Percentiles rank a stretch among this genome's conserved stretches.
Conservation (phyloP, 1,140 invertebrate genomes). For the Drosophila malerkotliana region DNA sequence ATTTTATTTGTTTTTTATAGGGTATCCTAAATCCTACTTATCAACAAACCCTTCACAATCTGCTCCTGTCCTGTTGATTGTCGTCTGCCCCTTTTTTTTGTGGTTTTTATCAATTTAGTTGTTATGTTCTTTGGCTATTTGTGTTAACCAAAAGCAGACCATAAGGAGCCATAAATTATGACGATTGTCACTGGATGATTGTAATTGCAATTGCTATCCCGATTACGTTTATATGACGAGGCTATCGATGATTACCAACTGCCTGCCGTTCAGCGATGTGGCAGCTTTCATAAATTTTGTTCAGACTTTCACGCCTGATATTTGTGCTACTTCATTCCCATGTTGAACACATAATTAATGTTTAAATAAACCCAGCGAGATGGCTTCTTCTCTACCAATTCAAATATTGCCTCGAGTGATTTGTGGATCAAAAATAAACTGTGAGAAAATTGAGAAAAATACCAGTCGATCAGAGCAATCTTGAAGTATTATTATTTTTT, state of each 20-base stretch:
- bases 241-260: constrained; percentile 59
- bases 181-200: constrained; percentile 62
- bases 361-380: constrained; percentile 49
- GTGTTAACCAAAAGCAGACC: constrained; percentile 29
- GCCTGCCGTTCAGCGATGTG: constrained; percentile 55
- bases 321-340: constrained; percentile 44
- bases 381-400: constrained; percentile 29
- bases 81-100: constrained; percentile 45
- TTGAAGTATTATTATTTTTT: not conserved
- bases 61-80: constrained; percentile 35
- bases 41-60: not conserved
- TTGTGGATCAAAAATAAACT: constrained; percentile 43
- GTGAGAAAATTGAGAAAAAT: constrained; percentile 60
- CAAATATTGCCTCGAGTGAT: constrained; percentile 52
- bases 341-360: constrained; percentile 63
- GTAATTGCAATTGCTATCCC: constrained; percentile 39
- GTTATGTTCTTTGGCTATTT: constrained; percentile 60
- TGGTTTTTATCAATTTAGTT: constrained; percentile 75
- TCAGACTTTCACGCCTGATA: constrained; percentile 42
- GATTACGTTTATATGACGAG: constrained; percentile 27
- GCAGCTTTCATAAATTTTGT: constrained; percentile 65
- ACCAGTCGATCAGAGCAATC: constrained; percentile 17
- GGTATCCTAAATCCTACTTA: not conserved
- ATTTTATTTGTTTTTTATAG: not conserved
- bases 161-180: constrained; percentile 70